Evolutionary conservation across 2,888 invertebrate genomes (phyloP), one percentile per base, ranked within the genome.

Genomic region (Syrphus vitripennis): DNA sequence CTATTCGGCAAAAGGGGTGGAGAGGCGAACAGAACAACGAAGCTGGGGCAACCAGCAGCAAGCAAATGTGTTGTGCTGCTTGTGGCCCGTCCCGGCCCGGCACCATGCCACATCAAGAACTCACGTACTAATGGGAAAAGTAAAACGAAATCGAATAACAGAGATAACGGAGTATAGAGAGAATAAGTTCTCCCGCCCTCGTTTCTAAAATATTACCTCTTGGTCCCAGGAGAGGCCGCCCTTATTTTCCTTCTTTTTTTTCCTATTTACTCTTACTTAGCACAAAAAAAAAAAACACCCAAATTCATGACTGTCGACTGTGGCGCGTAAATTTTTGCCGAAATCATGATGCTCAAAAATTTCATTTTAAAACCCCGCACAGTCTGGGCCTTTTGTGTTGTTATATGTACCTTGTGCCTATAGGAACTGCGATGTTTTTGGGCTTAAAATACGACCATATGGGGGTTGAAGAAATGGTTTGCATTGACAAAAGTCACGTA

Each of bases 111-210:
- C 40, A n/a, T n/a, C n/a, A 26, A 59, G 10, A 57, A 59, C 71
- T 55, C 86, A 86, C 86, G 86, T 86, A 77, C 86, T 86, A 86
- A 86, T 86, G 82, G 77, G 61, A 71, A 82, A 77, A 75, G 76
- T 69, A 78, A 86, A 86, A 67, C 77, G 81, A 82, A 86, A 86
- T 86, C 86, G 86, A 86, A 86, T 86, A 86, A 86, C 86, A 86
- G 77, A 82, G 82, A 86, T 82, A 86, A 82, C 82, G 63, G 31
- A 61, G 59, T 59, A 63, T 42, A 29, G 16, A n/a, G n/a, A 5
- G n/a, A 24, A n/a, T 19, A 31, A 34, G 37, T 61, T 69, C 72
- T 72, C 67, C 42, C 82, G 72, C 82, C 82, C 82, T 74, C 50
- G 67, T 72, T 76, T 67, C 72, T 82, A 77, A 86, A 82, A 82